These are phyloP conservation scores for Dicyrtomina minuta DNA, from an alignment of 2,888 invertebrate genomes.

Conservation along the genomic window DNA sequence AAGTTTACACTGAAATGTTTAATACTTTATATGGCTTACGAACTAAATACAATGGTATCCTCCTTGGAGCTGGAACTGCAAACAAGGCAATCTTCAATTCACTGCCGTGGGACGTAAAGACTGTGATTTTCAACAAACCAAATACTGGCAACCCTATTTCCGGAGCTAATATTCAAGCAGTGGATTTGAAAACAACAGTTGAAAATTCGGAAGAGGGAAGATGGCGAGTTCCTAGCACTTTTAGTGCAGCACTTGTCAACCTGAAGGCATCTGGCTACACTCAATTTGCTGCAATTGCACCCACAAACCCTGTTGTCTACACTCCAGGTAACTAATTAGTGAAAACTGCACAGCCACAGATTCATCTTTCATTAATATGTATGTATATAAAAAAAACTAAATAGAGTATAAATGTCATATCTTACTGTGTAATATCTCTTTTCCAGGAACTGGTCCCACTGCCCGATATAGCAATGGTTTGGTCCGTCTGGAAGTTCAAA, in stretches of 20 bases:
- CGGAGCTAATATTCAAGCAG: constrained; percentile 32
- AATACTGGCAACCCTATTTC: constrained; percentile 21
- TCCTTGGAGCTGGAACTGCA: constrained; percentile 37
- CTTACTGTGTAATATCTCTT: neutral
- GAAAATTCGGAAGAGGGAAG: constrained; percentile 29
- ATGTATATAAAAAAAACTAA: neutral
- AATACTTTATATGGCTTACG: constrained; percentile 34
- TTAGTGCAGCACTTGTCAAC: constrained; percentile 36
- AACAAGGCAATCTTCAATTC: constrained; percentile 40
- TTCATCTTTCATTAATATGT: neutral
- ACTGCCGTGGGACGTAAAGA: constrained; percentile 40
- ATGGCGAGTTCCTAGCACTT: constrained; percentile 33
- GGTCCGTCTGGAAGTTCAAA: constrained; percentile 24
- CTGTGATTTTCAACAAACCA: constrained; percentile 47
- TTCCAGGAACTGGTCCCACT: neutral
- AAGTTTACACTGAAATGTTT: constrained; percentile 49
- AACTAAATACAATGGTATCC: constrained; percentile 32
- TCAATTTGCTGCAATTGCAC: constrained; percentile 21
- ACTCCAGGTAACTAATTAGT: constrained; percentile 2
- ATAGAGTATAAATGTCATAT: neutral
- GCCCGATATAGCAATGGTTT: constrained; percentile 28
- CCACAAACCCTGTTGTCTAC: constrained; percentile 22
- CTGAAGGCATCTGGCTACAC: constrained; percentile 40
- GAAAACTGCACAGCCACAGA: no score
- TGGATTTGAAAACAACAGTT: constrained; percentile 26